These are phyloP conservation scores for Eristalinus sepulchralis DNA, from an alignment of 2,888 invertebrate genomes.

Conservation along the genomic window DNA sequence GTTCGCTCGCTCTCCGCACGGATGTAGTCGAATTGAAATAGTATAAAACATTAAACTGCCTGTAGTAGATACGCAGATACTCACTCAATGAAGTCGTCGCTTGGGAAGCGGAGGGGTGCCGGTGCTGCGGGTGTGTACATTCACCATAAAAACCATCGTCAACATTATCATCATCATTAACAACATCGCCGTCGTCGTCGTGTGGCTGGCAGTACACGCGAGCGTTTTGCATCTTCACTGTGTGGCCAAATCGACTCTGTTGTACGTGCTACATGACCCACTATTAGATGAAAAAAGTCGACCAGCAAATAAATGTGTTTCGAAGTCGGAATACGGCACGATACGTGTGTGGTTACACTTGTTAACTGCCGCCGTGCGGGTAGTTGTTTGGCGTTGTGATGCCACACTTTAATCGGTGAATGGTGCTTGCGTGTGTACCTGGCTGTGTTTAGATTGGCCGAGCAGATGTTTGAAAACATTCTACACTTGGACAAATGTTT, in stretches of 20 bases:
- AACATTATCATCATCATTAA: slow-evolving; percentile 3
- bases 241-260: background rate
- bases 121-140: background rate
- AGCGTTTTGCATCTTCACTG: background rate
- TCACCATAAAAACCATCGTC: slow-evolving; percentile 16
- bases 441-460: background rate
- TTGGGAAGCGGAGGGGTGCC: background rate
- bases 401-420: slow-evolving; percentile 4
- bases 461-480: background rate
- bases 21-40: slow-evolving; percentile 19
- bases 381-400: slow-evolving; percentile 6
- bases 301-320: slow-evolving; percentile 2
- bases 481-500: background rate
- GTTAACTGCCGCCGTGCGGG: background rate
- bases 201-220: background rate
- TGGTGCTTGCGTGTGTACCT: background rate
- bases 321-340: background rate
- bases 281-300: background rate
- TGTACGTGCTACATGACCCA: slow-evolving; percentile 5
- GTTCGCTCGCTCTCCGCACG: background rate
- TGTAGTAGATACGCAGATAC: slow-evolving; percentile 28
- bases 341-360: background rate
- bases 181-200: background rate
- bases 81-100: background rate
- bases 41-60: slow-evolving; percentile 5